These are phyloP conservation scores for Serranochromis macrocephalus DNA, from an alignment of 2,113 vertebrate genomes.

Conservation along the genomic window DNA sequence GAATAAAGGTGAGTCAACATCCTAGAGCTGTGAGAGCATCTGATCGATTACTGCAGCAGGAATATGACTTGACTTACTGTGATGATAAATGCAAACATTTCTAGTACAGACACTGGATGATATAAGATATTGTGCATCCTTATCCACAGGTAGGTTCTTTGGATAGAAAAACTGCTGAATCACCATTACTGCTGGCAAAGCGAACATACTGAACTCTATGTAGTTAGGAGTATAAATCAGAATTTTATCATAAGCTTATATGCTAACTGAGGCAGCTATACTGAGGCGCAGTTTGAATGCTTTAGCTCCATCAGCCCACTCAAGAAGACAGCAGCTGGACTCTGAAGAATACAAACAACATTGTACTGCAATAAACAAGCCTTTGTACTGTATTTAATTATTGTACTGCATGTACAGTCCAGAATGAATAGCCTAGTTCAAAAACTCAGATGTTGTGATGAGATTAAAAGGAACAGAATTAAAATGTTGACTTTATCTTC, in stretches of 20 bases:
- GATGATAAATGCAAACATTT: background rate
- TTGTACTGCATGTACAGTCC: background rate
- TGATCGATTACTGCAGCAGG: conserved; percentile 46
- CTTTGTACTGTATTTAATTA: conserved; percentile 25
- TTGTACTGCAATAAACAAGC: conserved; percentile 40
- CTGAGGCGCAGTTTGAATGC: background rate
- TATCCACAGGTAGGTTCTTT: background rate
- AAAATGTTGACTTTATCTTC: background rate
- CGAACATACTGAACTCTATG: background rate
- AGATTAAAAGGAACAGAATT: background rate
- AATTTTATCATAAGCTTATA: background rate
- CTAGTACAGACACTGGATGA: background rate
- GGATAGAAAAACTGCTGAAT: background rate
- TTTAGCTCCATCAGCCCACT: conserved; percentile 34
- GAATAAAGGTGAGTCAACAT: conserved; percentile 3
- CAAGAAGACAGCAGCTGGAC: conserved; percentile 22
- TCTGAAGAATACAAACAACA: conserved; percentile 37
- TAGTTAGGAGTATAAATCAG: background rate
- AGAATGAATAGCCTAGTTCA: background rate
- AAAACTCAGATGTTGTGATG: background rate
- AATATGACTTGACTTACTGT: background rate
- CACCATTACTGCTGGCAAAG: background rate
- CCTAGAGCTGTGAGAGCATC: conserved; percentile 7
- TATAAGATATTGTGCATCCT: background rate
- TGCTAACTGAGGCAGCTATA: background rate